Evolutionary conservation across 2,888 invertebrate species (phyloP).

Genomic region (Drosophila hawaiiensis): DNA sequence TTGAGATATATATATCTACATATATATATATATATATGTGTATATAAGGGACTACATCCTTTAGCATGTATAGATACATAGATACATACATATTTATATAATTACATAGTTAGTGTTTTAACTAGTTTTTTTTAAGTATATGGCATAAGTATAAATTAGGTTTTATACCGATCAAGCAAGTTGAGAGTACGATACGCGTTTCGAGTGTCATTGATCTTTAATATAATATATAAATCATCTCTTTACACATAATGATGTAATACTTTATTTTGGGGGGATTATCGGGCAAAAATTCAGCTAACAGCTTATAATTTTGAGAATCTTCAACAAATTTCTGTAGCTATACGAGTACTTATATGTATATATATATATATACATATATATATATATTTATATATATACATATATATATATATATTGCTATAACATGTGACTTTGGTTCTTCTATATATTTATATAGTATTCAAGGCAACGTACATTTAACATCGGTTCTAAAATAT

Average conservation of each 20-base stretch:
- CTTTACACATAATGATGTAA: conserved; percentile 32
- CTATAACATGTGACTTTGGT: conserved; percentile 40
- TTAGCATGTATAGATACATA: conserved; percentile 56
- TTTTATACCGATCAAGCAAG: conserved; percentile 38
- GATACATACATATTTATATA: conserved; percentile 66
- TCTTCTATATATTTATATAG: conserved; percentile 26
- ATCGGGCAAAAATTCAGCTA: conserved; percentile 46
- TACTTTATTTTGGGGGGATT: conserved; percentile 36
- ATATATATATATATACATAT: conserved; percentile 31
- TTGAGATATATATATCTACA: conserved; percentile 40
- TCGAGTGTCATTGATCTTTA: conserved; percentile 14
- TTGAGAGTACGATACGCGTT: conserved; percentile 36
- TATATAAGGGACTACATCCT: conserved; percentile 17
- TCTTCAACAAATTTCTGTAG: conserved; percentile 59
- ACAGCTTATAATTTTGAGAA: conserved; percentile 58
- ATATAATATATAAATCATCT: conserved; percentile 31
- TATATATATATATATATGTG: neutral
- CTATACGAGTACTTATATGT: conserved; percentile 24
- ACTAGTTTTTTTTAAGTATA: conserved; percentile 26
- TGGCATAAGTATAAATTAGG: conserved; percentile 10
- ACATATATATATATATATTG: conserved; percentile 32
- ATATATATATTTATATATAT: conserved; percentile 24
- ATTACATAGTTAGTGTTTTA: conserved; percentile 61
- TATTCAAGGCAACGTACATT: conserved; percentile 53
- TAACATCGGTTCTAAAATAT: conserved; percentile 42